Evolutionary conservation across 2,888 invertebrate species (phyloP), one percentile per base, ranked within the genome.

Genomic region (Cantharis lateralis): DNA sequence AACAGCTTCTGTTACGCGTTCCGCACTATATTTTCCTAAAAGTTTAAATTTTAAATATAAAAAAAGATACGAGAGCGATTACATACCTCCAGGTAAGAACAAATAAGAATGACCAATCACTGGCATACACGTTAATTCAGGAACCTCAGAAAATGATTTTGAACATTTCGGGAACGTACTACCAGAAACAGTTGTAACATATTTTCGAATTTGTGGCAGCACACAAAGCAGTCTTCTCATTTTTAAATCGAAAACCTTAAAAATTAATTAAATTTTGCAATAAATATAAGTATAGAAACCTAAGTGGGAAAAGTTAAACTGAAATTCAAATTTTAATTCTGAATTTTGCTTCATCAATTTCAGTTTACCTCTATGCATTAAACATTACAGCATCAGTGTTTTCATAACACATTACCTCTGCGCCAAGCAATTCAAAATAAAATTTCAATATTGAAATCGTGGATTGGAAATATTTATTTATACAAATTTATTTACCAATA

Each of bases 1-100:
- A 28, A 91, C 84, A 4, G 89, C 89, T 82, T 90, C 88, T 13
- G 90, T 89, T 74, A 89, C 78, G 74, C 85, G 85, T 15, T 87
- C 87, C 2, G 84, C 76, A 66, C 83, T 84, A 75, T 88, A 89
- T 70, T 72, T 74, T n/a, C 71, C 68, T 71, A 75, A 81, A 15
- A 68, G 76, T 26, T 15, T 24, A 72, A 62, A 74, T 26, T 64
- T 26, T 70, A 68, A 26, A 72, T 10, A 24, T n/a, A 28, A 66
- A 13, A 48, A 63, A 24, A 15, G 2, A 24, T 9, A 24, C 1
- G 70, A 9, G 63, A 20, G 10, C 5, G 7, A 69, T 71, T 13
- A 81, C 82, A 82, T 83, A 88, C 88, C 87, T 68, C 84, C 85
- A 28, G 87, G 86, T 9, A 86, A 77, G 82, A 88, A 88, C 74